phyloP scores from a whole-genome alignment of 2,113 vertebrate genomes.

The Anseranas semipalmata region DNA sequence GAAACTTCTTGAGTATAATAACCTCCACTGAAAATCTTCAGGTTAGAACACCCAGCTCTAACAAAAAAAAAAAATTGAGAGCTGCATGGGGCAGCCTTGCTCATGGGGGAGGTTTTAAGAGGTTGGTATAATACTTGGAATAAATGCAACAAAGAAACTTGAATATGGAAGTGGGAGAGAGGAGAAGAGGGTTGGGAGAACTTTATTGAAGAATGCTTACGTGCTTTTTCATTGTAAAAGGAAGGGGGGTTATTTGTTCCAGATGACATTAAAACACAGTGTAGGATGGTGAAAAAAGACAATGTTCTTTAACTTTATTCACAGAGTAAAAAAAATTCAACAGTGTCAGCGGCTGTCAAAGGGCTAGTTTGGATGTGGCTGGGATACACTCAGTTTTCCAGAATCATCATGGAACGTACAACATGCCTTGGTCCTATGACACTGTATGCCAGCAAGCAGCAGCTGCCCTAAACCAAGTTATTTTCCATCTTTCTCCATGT shows the following conservation, averaged over 20 bases:
- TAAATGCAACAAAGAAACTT: background rate
- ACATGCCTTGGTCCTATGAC: background rate
- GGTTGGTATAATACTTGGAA: background rate
- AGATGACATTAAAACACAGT: background rate
- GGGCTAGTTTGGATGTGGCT: background rate
- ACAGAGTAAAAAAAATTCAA: background rate
- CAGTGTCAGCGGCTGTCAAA: background rate
- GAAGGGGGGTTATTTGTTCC: background rate
- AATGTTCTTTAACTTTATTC: background rate
- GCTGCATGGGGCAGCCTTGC: background rate
- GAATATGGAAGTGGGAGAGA: background rate
- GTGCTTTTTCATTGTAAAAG: background rate
- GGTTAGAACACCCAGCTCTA: background rate
- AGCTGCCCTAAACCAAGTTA: background rate
- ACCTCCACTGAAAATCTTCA: background rate
- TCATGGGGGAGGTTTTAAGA: background rate
- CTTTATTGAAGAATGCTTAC: background rate
- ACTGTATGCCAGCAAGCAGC: background rate
- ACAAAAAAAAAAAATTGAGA: background rate
- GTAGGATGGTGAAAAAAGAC: background rate
- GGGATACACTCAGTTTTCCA: background rate
- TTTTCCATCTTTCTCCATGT: background rate
- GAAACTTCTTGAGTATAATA: background rate
- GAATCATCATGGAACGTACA: background rate
- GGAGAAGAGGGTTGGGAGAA: background rate